phyloP scores from a whole-genome alignment of 2,888 invertebrate genomes.

The Nymphalis urticae region DNA sequence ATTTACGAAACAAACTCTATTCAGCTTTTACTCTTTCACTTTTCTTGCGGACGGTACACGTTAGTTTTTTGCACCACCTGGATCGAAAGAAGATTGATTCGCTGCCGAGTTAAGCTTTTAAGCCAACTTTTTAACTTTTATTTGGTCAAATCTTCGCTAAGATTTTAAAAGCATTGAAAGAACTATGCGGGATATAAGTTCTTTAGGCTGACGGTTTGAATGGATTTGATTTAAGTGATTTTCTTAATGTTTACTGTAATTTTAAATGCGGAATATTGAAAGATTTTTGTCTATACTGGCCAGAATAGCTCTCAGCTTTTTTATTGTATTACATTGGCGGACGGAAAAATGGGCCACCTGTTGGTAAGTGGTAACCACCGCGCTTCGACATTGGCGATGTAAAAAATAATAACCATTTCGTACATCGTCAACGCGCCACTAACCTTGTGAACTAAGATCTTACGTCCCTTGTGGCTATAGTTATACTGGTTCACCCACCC shows the following conservation, averaged over 20 bases:
- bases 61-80: conserved; percentile 34
- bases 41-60: conserved; percentile 29
- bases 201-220: conserved; percentile 12
- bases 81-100: conserved; percentile 51
- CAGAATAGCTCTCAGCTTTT: too few species aligned
- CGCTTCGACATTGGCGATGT: too few species aligned
- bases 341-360: too few species aligned
- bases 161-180: conserved; percentile 35
- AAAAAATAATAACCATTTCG: too few species aligned
- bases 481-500: too few species aligned
- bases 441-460: too few species aligned
- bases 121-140: conserved; percentile 37
- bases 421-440: too few species aligned
- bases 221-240: conserved; percentile 17
- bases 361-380: too few species aligned
- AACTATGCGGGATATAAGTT: conserved; percentile 18
- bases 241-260: not conserved
- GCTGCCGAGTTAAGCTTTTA: conserved; percentile 36
- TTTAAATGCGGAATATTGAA: not conserved
- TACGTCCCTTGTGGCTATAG: too few species aligned
- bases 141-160: conserved; percentile 33
- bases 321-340: too few species aligned
- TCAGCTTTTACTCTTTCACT: conserved; percentile 23
- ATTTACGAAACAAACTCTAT: conserved; percentile 29
- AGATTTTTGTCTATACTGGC: conserved; percentile 4